These are phyloP conservation scores for Diphyllodes magnificus DNA, from an alignment of 2,113 vertebrate species.

Conservation along the genomic window DNA sequence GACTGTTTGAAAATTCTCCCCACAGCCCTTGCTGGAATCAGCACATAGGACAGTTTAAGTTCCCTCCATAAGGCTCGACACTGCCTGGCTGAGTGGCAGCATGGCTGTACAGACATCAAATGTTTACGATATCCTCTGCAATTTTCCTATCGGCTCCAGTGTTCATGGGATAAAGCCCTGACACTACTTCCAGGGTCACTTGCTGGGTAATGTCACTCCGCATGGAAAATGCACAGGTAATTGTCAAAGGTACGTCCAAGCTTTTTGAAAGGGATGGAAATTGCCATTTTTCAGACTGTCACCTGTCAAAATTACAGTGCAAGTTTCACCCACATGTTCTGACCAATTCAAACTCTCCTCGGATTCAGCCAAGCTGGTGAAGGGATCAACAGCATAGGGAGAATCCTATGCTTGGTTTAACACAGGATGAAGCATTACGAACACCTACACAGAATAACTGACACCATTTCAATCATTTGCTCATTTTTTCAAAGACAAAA, in stretches of 20 bases:
- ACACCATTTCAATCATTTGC: neutral
- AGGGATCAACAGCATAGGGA: neutral
- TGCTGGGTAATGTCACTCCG: neutral
- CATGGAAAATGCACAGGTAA: neutral
- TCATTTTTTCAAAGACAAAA: neutral
- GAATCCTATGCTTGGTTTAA: neutral
- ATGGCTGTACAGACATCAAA: neutral
- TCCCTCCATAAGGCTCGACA: neutral
- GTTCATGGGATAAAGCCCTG: neutral
- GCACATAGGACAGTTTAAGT: fast-evolving
- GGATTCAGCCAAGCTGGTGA: neutral
- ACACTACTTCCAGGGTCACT: neutral
- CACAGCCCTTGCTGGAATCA: neutral
- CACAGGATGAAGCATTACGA: neutral
- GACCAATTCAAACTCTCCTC: neutral
- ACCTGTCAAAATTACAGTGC: neutral
- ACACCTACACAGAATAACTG: neutral
- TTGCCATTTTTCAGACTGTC: neutral
- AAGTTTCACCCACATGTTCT: neutral
- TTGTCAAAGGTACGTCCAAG: neutral
- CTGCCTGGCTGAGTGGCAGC: neutral
- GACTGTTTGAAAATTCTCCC: neutral
- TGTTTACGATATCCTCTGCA: neutral
- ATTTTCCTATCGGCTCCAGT: fast-evolving
- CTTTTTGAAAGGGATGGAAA: neutral